These are phyloP conservation scores for Myotis myotis DNA, from an alignment of 2,797 vertebrate genomes.

Conservation along the genomic window DNA sequence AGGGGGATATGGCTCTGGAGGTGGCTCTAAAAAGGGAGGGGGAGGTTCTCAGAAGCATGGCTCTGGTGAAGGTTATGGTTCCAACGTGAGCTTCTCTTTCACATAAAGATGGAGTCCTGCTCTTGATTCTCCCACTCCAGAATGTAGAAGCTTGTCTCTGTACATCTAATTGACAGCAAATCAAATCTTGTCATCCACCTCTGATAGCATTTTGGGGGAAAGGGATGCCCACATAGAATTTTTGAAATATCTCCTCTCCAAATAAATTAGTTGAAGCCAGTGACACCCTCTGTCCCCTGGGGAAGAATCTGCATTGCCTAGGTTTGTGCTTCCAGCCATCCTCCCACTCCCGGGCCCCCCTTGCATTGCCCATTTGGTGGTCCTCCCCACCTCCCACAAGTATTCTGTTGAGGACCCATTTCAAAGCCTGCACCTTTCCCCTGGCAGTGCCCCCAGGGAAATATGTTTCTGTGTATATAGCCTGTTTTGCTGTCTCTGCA, in stretches of 20 bases:
- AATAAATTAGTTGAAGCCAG: not conserved
- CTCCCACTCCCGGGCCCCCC: not conserved
- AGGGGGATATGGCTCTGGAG: not conserved
- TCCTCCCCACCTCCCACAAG: not conserved
- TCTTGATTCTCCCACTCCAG: not conserved
- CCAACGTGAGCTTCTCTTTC: slow-evolving; percentile 49
- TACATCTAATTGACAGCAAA: not conserved
- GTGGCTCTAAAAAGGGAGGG: not conserved
- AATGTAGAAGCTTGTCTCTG: slow-evolving; percentile 44
- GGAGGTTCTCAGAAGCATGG: not conserved
- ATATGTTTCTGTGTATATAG: slow-evolving; percentile 56
- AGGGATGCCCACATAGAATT: not conserved
- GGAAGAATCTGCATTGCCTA: not conserved
- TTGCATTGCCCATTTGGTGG: not conserved
- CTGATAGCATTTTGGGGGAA: not conserved
- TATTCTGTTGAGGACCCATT: not conserved
- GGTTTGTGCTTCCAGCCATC: not conserved
- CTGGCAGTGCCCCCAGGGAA: not conserved
- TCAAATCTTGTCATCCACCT: not conserved
- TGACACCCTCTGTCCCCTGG: not conserved
- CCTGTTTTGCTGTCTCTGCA: not conserved
- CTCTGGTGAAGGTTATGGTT: not conserved
- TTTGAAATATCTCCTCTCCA: slow-evolving; percentile 35
- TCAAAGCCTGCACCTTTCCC: not conserved
- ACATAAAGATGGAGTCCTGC: slow-evolving; percentile 52